phyloP scores from a whole-genome alignment of 2,797 vertebrate genomes.

The Sebastes iracundus region DNA sequence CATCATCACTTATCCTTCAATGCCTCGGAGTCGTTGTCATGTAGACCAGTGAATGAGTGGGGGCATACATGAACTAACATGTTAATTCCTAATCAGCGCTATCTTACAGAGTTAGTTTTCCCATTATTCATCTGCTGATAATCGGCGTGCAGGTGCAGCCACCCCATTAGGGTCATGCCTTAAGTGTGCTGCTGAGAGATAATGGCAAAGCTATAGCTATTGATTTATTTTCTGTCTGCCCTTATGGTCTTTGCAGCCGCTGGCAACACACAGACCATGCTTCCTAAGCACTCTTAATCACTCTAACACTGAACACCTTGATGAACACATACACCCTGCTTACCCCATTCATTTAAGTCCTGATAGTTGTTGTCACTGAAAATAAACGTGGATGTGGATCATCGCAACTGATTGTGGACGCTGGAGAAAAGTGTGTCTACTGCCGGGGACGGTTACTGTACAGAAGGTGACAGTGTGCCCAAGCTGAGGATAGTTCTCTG shows the following conservation, averaged over 20 bases:
- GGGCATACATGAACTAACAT: conserved; percentile 1
- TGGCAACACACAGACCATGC: conserved; percentile 35
- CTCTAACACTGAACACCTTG: background rate
- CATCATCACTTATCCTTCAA: background rate
- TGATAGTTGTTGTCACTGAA: background rate
- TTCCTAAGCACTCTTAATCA: conserved; percentile 18
- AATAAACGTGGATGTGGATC: background rate
- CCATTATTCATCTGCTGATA: conserved; percentile 54
- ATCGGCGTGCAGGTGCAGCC: conserved; percentile 48
- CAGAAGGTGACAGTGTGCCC: background rate
- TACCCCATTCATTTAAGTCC: background rate
- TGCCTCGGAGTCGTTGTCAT: background rate
- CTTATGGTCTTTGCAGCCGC: conserved; percentile 40
- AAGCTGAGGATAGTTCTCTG: conserved; percentile 3
- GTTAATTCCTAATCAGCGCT: conserved; percentile 30
- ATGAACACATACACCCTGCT: background rate
- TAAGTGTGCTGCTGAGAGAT: conserved; percentile 62
- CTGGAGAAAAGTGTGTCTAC: background rate
- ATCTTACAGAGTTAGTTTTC: conserved; percentile 31
- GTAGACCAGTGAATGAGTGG: background rate
- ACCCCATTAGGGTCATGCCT: conserved; percentile 51
- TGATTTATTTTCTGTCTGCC: conserved; percentile 60
- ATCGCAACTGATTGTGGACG: background rate
- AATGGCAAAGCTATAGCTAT: conserved; percentile 60
- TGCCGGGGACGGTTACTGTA: background rate